Evolutionary conservation across 1,140 invertebrate species (phyloP).

Genomic region (Drosophila jambulina): DNA sequence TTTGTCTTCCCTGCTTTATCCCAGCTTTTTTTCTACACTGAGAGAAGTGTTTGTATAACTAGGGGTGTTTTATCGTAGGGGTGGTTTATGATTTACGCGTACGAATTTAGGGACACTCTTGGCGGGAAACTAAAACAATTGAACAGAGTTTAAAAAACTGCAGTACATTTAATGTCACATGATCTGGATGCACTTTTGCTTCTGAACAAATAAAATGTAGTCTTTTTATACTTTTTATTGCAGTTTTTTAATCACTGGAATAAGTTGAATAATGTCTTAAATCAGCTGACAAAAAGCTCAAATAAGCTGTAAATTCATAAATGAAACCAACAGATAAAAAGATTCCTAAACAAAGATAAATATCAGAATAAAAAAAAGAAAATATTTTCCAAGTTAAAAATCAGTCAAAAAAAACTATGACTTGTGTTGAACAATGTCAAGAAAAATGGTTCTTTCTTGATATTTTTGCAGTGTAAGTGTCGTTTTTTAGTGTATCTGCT

Average conservation of each 20-base stretch:
- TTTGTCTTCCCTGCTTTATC: constrained; percentile 36
- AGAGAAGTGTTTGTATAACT: not conserved
- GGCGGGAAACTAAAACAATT: no score
- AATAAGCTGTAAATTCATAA: not conserved
- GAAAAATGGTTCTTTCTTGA: not conserved
- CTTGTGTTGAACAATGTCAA: not conserved
- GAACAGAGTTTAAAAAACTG: no score
- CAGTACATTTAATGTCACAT: no score
- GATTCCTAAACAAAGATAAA: not conserved
- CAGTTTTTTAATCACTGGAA: no score
- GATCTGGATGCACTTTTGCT: no score
- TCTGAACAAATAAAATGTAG: no score
- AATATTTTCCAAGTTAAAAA: not conserved
- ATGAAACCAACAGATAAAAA: not conserved
- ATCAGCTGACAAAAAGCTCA: not conserved
- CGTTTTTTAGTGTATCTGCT: constrained; percentile 15
- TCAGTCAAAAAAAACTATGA: not conserved
- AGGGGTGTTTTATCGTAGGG: no score
- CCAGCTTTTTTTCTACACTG: constrained; percentile 21
- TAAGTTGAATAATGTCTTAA: not conserved
- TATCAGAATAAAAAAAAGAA: no score
- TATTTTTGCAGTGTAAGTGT: not conserved
- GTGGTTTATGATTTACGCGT: no score
- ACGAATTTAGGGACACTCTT: not conserved
- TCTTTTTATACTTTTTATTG: no score